Evolutionary conservation across 2,888 invertebrate genomes (phyloP).

Genomic region (Hydropsyche betteni): DNA sequence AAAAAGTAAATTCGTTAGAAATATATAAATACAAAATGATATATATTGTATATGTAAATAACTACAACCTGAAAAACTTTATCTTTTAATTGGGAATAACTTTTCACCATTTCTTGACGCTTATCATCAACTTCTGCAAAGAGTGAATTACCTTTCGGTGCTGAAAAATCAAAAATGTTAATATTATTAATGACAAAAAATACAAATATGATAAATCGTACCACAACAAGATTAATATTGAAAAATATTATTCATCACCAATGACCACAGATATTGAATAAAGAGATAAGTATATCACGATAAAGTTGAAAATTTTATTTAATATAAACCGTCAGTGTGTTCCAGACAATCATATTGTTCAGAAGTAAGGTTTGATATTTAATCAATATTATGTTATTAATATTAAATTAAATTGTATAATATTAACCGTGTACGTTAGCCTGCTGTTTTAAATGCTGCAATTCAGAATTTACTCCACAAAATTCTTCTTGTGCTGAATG

Average conservation of each 20-base stretch:
- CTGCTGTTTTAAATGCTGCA: constrained; percentile 47
- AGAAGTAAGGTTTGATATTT: neutral
- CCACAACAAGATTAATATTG: constrained; percentile 15
- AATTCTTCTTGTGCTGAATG: constrained; percentile 51
- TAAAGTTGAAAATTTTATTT: no score
- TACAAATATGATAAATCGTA: neutral
- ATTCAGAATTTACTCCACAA: constrained; percentile 38
- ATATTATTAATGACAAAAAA: neutral
- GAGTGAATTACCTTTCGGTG: constrained; percentile 71
- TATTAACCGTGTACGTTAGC: constrained; percentile 40
- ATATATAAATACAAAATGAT: neutral
- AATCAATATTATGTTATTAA: no score
- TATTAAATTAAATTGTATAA: neutral
- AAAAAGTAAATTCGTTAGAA: neutral
- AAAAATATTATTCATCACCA: neutral
- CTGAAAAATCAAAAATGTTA: constrained; percentile 56
- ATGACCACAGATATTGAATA: neutral
- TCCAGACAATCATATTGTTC: neutral
- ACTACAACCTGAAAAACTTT: constrained; percentile 62
- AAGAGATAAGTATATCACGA: no score
- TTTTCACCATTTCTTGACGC: constrained; percentile 70
- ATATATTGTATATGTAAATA: neutral
- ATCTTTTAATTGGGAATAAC: constrained; percentile 68
- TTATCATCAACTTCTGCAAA: constrained; percentile 75
- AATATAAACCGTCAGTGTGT: neutral